Evolutionary conservation across 2,113 vertebrate genomes (phyloP).

Genomic region (Abramis brama): DNA sequence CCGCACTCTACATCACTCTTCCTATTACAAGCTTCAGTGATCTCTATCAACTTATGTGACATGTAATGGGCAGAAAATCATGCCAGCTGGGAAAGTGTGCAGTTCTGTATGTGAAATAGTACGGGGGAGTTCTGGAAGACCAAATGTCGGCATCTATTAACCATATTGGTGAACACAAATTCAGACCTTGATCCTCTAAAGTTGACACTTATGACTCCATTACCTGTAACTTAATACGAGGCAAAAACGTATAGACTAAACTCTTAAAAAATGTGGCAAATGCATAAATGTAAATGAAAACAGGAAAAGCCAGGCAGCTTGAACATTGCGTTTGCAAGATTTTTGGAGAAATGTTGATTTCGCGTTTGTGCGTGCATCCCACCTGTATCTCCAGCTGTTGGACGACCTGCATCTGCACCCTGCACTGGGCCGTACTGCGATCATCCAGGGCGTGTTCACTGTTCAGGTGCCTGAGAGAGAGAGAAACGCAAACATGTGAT

Average conservation of each 20-base stretch:
- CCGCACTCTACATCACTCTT: slow-evolving; percentile 56
- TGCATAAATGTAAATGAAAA: slow-evolving; percentile 20
- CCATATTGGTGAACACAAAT: neutral
- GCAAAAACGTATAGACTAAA: neutral
- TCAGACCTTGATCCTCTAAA: neutral
- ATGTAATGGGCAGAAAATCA: slow-evolving; percentile 55
- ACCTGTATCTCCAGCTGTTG: slow-evolving; percentile 99
- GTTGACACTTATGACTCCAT: neutral
- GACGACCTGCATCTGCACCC: slow-evolving; percentile 99
- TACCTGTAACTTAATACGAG: neutral
- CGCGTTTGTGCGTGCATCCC: slow-evolving; percentile 48
- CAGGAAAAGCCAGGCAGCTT: neutral
- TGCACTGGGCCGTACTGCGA: slow-evolving; percentile 97
- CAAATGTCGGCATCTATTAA: neutral
- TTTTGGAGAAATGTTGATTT: slow-evolving; percentile 33
- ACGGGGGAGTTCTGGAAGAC: slow-evolving; percentile 13
- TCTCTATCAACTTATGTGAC: slow-evolving; percentile 71
- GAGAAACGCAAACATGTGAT: slow-evolving; percentile 46
- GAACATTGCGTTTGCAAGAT: neutral
- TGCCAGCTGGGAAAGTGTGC: slow-evolving; percentile 32
- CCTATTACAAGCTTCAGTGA: slow-evolving; percentile 82
- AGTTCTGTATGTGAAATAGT: slow-evolving; percentile 53
- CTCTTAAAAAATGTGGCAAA: neutral
- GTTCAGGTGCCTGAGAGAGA: slow-evolving; percentile 86
- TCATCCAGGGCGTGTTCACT: slow-evolving; percentile 97